Percentiles rank a stretch among this genome's conserved stretches.
phyloP scores from a whole-genome alignment of 2,888 invertebrate species.

The Malacosoma neustria region DNA sequence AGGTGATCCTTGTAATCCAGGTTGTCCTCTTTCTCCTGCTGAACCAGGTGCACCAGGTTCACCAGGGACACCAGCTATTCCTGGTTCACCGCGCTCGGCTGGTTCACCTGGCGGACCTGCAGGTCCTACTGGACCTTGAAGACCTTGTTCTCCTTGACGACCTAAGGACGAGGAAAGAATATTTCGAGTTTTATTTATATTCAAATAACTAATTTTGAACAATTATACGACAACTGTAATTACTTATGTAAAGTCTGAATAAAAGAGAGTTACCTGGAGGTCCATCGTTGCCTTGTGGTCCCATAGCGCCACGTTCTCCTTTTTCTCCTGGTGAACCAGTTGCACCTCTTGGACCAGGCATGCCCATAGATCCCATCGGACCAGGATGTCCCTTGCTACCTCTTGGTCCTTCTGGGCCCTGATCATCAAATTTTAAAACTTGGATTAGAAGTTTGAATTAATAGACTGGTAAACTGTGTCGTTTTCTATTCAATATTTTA shows the following conservation, averaged over 20 bases:
- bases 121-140: conserved; percentile 83
- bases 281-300: conserved; percentile 84
- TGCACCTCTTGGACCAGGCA: conserved; percentile 80
- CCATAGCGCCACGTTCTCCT: conserved; percentile 82
- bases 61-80: conserved; percentile 80
- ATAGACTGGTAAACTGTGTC: too few species aligned
- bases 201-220: too few species aligned
- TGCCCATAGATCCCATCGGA: conserved; percentile 79
- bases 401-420: conserved; percentile 79
- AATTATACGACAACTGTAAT: too few species aligned
- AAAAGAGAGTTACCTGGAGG: conserved; percentile 70
- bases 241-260: too few species aligned
- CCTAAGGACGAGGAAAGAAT: conserved; percentile 57
- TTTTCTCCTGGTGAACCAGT: conserved; percentile 82
- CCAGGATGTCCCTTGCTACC: conserved; percentile 84
- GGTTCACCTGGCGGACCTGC: conserved; percentile 87
- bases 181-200: too few species aligned
- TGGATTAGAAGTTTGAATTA: not conserved
- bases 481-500: too few species aligned
- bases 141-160: conserved; percentile 84
- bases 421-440: conserved; percentile 8
- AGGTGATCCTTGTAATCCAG: conserved; percentile 81
- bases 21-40: conserved; percentile 83
- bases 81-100: conserved; percentile 86
- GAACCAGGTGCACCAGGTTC: conserved; percentile 83